Base-by-base conservation (phyloP, 2,888 invertebrate species). In the Lasioglossum vierecki region DNA sequence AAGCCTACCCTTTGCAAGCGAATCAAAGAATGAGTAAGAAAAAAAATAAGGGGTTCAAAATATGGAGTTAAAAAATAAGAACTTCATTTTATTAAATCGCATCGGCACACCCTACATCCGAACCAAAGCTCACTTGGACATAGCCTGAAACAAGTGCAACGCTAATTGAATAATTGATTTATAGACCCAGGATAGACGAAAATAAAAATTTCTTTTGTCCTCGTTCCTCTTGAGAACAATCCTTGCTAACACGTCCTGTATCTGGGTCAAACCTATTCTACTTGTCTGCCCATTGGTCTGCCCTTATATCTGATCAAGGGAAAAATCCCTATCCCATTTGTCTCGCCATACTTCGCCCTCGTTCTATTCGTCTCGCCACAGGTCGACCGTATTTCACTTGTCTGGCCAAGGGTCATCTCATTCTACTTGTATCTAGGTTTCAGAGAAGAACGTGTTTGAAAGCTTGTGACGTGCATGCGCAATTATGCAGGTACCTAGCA, bases 51-150 rank as follows among this genome's bases (percentile, higher is more conserved):
- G 30, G 30, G 30, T n/a, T n/a, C n/a, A n/a, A n/a, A n/a, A n/a
- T n/a, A n/a, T n/a, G n/a, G n/a, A n/a, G n/a, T n/a, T n/a, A n/a
- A n/a, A n/a, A n/a, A n/a, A n/a, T n/a, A n/a, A n/a, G 63, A 35
- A 35, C 30, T 63, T 63, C 30, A 63, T 63, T 63, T 63, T 30
- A 30, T 63, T 63, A 63, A 63, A 35, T 63, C 30, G 63, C 63
- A 63, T 18, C 63, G 30, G 63, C 30, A 15, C 30, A 6, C 8
- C 30, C 18, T 15, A 30, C 46, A 60, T 8, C 13, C 26, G 26
- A 3, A 35, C 35, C 35, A 35, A 3, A 26, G 60, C 60, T 60
- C 60, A 9, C 60, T 26, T 60, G 13, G 26, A 26, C 26, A 4
- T 4, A 4, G 9, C 9, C 60, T 13, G 60, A 60, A 60, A 60